phyloP scores from a whole-genome alignment of 2,797 vertebrate genomes.

The Pachyuromys duprasi region DNA sequence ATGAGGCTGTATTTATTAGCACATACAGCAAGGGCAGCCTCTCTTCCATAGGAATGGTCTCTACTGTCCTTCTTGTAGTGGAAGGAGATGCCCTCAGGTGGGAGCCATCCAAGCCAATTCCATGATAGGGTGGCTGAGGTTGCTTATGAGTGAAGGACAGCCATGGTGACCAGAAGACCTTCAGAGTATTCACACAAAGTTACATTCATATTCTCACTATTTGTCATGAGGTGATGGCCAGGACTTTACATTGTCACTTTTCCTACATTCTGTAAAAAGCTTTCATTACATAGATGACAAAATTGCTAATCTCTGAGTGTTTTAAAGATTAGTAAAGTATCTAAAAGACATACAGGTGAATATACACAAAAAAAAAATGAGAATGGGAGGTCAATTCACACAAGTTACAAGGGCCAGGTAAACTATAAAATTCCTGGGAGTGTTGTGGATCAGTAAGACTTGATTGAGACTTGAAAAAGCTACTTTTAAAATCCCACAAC shows the following conservation, averaged over 20 bases:
- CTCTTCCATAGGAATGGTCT: background rate
- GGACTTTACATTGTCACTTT: background rate
- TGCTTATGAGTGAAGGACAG: background rate
- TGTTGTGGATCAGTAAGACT: background rate
- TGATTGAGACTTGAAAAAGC: background rate
- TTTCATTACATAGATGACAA: background rate
- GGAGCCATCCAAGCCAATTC: background rate
- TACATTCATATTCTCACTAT: background rate
- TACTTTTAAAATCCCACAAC: too few species aligned
- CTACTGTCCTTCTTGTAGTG: background rate
- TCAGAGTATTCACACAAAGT: background rate
- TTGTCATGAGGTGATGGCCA: background rate
- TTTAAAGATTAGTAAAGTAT: background rate
- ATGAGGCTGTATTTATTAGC: background rate
- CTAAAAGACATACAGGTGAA: background rate
- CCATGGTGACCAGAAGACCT: background rate
- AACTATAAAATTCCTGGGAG: background rate
- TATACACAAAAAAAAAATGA: background rate
- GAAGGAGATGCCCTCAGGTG: background rate
- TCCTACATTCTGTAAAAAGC: background rate
- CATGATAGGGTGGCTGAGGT: background rate
- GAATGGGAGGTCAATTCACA: background rate
- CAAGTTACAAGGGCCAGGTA: background rate
- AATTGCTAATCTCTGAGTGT: background rate
- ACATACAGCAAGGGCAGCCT: background rate